phyloP scores from a whole-genome alignment of 2,797 vertebrate genomes.

The Setipinna tenuifilis region DNA sequence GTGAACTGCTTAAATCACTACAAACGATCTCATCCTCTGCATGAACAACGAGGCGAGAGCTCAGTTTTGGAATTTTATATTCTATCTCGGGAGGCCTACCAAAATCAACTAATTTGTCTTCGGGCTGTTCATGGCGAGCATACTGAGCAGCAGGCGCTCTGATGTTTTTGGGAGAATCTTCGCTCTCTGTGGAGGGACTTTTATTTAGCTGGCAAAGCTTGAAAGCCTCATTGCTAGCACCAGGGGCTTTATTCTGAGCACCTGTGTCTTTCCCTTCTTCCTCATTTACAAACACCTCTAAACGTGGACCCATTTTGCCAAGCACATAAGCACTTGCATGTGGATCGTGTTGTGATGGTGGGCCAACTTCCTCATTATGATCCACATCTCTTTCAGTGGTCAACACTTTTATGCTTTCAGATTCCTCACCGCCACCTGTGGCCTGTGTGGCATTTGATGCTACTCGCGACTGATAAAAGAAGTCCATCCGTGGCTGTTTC shows the following conservation, averaged over 20 bases:
- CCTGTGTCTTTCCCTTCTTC: background rate
- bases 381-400: background rate
- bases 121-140: background rate
- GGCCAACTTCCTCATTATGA: background rate
- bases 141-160: background rate
- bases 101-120: background rate
- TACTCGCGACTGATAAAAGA: background rate
- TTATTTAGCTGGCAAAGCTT: background rate
- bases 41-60: background rate
- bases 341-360: background rate
- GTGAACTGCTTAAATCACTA: background rate
- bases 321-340: background rate
- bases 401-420: background rate
- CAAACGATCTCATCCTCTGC: background rate
- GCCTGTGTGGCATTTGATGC: background rate
- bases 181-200: background rate
- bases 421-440: background rate
- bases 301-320: background rate
- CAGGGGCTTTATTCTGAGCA: background rate
- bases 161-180: background rate
- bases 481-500: background rate
- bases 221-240: background rate
- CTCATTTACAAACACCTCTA: background rate
- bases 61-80: slow-evolving; percentile 2
- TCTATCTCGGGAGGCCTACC: background rate